Conservation (phyloP, 2,113 vertebrate genomes). For the Octodon degus region DNA sequence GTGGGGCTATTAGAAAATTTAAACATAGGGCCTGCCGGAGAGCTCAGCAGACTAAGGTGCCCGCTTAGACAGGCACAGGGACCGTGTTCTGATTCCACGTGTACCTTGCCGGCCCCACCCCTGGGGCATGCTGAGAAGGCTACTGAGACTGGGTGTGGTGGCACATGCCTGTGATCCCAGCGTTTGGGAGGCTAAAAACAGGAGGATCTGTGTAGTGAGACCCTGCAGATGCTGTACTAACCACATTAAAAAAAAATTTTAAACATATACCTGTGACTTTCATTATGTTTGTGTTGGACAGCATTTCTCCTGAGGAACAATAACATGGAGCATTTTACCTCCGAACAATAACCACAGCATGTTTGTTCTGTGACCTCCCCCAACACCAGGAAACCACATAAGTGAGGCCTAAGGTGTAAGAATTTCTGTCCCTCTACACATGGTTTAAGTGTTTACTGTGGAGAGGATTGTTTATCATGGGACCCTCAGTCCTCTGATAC, state of each 20-base stretch:
- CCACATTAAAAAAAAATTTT: background rate
- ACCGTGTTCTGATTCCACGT: no score
- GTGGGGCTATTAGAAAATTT: conserved; percentile 14
- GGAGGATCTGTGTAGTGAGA: no score
- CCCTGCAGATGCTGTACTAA: no score
- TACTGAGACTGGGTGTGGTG: no score
- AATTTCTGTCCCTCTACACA: background rate
- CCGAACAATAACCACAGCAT: background rate
- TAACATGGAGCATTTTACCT: background rate
- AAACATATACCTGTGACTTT: background rate
- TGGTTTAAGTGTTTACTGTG: background rate
- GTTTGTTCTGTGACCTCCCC: background rate
- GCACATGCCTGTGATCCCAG: no score
- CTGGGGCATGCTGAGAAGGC: no score
- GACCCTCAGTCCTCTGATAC: background rate
- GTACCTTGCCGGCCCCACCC: no score
- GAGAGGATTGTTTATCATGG: background rate
- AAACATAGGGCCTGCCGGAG: background rate
- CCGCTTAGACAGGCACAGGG: no score
- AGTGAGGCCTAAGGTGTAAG: background rate
- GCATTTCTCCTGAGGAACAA: background rate
- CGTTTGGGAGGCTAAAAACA: no score
- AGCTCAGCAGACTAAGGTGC: no score
- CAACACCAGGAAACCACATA: background rate
- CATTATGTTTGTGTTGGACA: background rate